Evolutionary conservation across 2,797 vertebrate species (phyloP).

Genomic region (Siniperca obscura): DNA sequence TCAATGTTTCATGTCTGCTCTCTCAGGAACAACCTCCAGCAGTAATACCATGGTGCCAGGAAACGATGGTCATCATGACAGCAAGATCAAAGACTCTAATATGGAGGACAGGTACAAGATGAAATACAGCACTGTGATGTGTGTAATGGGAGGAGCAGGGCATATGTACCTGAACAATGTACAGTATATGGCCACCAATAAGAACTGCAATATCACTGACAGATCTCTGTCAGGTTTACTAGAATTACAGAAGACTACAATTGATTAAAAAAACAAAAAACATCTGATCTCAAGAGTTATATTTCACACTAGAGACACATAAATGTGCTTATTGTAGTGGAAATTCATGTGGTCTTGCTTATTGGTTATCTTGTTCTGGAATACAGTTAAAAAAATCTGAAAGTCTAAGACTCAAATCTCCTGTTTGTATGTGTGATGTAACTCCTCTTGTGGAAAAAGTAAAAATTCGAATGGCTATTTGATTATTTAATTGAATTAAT

Average conservation of each 20-base stretch:
- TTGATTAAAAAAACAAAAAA: not conserved
- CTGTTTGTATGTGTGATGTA: not conserved
- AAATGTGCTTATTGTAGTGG: not conserved
- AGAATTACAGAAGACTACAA: no score
- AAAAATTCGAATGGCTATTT: not conserved
- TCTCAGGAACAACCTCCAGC: constrained; percentile 96
- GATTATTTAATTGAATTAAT: not conserved
- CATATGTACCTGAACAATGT: not conserved
- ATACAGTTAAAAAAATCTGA: not conserved
- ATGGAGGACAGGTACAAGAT: constrained; percentile 92
- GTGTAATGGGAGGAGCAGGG: not conserved
- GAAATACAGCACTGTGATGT: not conserved
- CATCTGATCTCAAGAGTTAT: not conserved
- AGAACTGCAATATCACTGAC: not conserved
- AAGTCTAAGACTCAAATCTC: not conserved
- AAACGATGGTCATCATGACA: constrained; percentile 90
- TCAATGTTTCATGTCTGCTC: constrained; percentile 29
- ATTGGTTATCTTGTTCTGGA: not conserved
- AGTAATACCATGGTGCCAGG: constrained; percentile 99
- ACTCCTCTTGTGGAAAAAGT: not conserved
- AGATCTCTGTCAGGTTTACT: not conserved
- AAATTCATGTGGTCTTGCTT: not conserved
- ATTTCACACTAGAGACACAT: not conserved
- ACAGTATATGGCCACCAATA: not conserved
- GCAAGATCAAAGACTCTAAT: constrained; percentile 92